Conservation (phyloP, 2,888 invertebrate species). For the Gymnoscelis rufifasciata region DNA sequence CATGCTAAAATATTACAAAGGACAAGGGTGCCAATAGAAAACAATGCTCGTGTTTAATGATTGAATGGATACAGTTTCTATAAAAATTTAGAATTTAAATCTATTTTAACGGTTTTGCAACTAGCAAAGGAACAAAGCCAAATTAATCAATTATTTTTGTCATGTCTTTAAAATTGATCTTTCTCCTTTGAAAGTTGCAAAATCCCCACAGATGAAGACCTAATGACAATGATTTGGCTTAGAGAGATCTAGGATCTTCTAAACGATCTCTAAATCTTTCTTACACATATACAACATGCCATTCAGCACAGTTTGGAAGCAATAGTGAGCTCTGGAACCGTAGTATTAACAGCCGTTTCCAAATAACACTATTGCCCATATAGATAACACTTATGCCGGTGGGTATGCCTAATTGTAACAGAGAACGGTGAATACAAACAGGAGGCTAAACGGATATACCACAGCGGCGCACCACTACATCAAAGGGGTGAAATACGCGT, state of each 20-base stretch:
- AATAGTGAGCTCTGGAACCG: constrained; percentile 28
- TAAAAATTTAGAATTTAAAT: constrained; percentile 1
- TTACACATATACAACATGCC: constrained; percentile 73
- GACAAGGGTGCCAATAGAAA: constrained; percentile 54
- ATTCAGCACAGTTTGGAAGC: constrained; percentile 34
- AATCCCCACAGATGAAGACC: constrained; percentile 15
- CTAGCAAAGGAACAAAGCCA: constrained; percentile 23
- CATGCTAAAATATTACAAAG: constrained; percentile 49
- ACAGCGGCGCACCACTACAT: constrained; percentile 37
- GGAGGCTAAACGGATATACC: constrained; percentile 44
- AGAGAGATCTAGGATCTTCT: constrained; percentile 28
- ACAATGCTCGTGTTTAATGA: constrained; percentile 46
- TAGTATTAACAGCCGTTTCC: constrained; percentile 15
- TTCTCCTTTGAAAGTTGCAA: constrained; percentile 3
- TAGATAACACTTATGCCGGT: constrained; percentile 50
- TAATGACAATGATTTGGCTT: constrained; percentile 33
- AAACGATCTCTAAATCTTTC: constrained; percentile 34
- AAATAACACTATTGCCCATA: constrained; percentile 38
- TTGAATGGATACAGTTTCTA: constrained; percentile 25
- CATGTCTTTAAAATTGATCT: not conserved
- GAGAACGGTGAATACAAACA: constrained; percentile 57
- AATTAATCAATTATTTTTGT: not conserved
- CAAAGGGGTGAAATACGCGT: not conserved
- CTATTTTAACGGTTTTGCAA: not conserved
- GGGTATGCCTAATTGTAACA: constrained; percentile 51